Percentiles rank a stretch among this genome's conserved stretches.
phyloP scores from a whole-genome alignment of 30 jellyfish, hydroid and myxozoan species.

The Clytia hemisphaerica region DNA sequence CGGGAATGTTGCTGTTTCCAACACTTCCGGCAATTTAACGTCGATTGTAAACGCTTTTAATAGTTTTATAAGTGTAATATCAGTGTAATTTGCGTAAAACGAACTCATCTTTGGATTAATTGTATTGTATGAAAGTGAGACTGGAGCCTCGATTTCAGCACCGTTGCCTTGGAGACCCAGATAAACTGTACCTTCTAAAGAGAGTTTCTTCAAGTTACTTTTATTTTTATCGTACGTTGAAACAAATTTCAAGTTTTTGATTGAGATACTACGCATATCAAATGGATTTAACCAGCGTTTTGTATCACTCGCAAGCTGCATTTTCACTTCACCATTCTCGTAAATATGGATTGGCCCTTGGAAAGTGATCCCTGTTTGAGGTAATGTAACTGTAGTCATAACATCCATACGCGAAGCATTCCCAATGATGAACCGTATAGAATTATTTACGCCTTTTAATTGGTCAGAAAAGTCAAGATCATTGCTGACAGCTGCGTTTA shows the following conservation, averaged over 20 bases:
- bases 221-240: slow-evolving; percentile 47
- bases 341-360: slow-evolving; percentile 67
- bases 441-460: slow-evolving; percentile 58
- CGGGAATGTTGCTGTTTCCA: slow-evolving; percentile 72
- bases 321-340: slow-evolving; percentile 62
- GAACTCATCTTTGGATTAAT: slow-evolving; percentile 55
- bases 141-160: slow-evolving; percentile 68
- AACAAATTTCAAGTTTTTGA: slow-evolving; percentile 52
- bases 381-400: slow-evolving; percentile 44
- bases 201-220: slow-evolving; percentile 44
- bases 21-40: slow-evolving; percentile 67
- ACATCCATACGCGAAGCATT: slow-evolving; percentile 58
- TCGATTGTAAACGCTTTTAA: slow-evolving; percentile 72
- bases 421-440: slow-evolving; percentile 67
- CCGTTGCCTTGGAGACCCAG: slow-evolving; percentile 83
- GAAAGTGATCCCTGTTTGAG: slow-evolving; percentile 46
- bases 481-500: slow-evolving; percentile 58
- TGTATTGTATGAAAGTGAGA: slow-evolving; percentile 62
- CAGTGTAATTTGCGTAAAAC: slow-evolving; percentile 76
- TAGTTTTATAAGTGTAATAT: slow-evolving; percentile 43
- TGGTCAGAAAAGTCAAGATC: slow-evolving; percentile 48
- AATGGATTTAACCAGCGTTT: slow-evolving; percentile 87
- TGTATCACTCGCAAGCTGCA: slow-evolving; percentile 46
- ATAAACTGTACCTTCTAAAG: slow-evolving; percentile 47
- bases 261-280: slow-evolving; percentile 52